These are phyloP conservation scores for Oophaga pumilio DNA, from an alignment of 2,113 vertebrate species.

Conservation along the genomic window DNA sequence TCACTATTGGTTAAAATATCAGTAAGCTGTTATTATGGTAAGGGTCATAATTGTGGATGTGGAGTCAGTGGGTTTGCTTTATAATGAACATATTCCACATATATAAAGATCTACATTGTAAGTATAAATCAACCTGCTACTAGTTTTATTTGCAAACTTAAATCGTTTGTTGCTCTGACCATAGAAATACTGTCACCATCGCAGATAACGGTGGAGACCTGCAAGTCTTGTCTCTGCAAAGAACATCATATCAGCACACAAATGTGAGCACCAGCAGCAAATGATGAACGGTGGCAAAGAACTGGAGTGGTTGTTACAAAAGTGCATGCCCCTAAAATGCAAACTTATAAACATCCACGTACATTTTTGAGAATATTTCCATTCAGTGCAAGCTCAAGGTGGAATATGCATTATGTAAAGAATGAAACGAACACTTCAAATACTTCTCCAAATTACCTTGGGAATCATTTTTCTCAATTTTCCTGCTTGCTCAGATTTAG, in stretches of 20 bases:
- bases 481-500: not conserved
- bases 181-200: not conserved
- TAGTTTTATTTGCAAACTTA: not conserved
- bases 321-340: not conserved
- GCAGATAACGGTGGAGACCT: not conserved
- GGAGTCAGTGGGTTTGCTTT: not conserved
- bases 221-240: not conserved
- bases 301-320: not conserved
- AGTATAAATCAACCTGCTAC: not conserved
- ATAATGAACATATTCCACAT: not conserved
- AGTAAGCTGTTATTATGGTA: not conserved
- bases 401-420: not conserved
- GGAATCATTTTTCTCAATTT: not conserved
- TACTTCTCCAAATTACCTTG: not conserved
- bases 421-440: not conserved
- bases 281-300: not conserved
- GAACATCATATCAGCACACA: not conserved
- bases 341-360: not conserved
- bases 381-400: not conserved
- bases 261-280: too few relatives aligned
- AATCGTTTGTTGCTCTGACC: not conserved
- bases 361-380: not conserved
- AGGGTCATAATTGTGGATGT: not conserved
- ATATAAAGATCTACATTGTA: not conserved
- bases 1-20: not conserved